phyloP scores from a whole-genome alignment of 2,113 vertebrate species.

The Dipodomys merriami region DNA sequence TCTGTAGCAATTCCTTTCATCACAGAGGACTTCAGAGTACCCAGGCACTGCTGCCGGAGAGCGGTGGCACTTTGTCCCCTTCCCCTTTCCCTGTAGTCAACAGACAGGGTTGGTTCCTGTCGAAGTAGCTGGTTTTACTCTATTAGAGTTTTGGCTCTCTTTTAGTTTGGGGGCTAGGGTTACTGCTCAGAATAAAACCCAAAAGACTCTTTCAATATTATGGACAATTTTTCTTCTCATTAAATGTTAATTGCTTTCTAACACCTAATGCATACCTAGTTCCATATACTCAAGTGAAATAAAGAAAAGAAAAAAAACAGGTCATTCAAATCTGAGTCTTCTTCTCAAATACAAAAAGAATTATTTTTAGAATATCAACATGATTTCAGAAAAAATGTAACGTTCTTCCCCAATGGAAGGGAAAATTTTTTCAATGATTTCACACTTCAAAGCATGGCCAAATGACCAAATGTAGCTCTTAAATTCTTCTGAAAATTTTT shows the following conservation, averaged over 20 bases:
- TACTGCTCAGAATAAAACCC: background rate
- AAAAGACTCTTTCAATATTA: background rate
- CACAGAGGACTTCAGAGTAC: background rate
- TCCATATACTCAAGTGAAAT: background rate
- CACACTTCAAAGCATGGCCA: constrained; percentile 1
- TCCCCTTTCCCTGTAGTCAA: background rate
- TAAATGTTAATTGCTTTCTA: background rate
- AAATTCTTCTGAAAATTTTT: constrained; percentile 9
- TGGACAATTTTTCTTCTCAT: background rate
- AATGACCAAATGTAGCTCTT: background rate
- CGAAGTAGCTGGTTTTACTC: background rate
- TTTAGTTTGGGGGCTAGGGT: background rate
- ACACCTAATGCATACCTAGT: background rate
- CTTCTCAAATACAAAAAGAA: background rate
- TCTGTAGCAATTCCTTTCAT: background rate
- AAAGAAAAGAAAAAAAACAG: background rate
- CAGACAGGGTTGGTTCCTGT: background rate
- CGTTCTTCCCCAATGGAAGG: background rate
- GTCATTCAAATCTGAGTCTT: background rate
- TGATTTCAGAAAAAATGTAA: background rate
- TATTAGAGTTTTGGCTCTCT: background rate
- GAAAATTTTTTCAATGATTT: constrained; percentile 16
- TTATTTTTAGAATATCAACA: background rate
- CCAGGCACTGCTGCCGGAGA: fast-evolving
- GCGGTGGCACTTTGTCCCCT: background rate